Base-by-base conservation (phyloP, 2,888 invertebrate genomes). In the Nomada fucata region DNA sequence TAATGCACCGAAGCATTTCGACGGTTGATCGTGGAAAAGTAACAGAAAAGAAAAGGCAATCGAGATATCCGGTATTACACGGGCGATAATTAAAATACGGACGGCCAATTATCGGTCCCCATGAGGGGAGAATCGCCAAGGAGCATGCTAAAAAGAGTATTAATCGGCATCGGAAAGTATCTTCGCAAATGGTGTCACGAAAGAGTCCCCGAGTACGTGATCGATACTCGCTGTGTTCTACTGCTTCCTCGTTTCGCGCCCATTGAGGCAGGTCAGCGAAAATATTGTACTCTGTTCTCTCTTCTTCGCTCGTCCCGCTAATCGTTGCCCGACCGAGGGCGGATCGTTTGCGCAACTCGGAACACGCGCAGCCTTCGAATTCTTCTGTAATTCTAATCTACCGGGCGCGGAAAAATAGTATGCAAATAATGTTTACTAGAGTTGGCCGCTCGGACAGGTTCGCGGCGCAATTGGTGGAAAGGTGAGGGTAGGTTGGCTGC, bases 221-320 rank as follows among this genome's bases (percentile, higher is more conserved):
- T 68, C 63, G 42, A 76, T 64, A 57, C 5, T 50, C 57, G 10
- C 23, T 13, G 20, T 36, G 20, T 36, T 63, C 47, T 61, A 61
- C 13, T 57, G 47, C 53, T 70, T 53, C 75, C 26, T 61, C 44
- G 23, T 11, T 23, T 53, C n/a, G 26, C 9, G 2, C 9, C 15
- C 36, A 3, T 53, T 76, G 57, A 59, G 79, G 57, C 57, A 79
- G 76, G 79, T 69, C 76, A 44, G 67, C 11, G 20, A 20, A 64
- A 42, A 63, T 61, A 63, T 52, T 57, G 57, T 57, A 29, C 13
- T 61, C 20, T 18, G 9, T 26, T 7, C 20, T 3, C 20, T 5
- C 1, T 13, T 20, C 44, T 5, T 15, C 26, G 23, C 2, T 36
- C 5, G 26, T 7, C 55, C 36, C 13, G 36, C 1, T 36, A 7